These are phyloP conservation scores for Nebria brevicollis DNA, from an alignment of 2,888 invertebrate genomes.

Conservation along the genomic window DNA sequence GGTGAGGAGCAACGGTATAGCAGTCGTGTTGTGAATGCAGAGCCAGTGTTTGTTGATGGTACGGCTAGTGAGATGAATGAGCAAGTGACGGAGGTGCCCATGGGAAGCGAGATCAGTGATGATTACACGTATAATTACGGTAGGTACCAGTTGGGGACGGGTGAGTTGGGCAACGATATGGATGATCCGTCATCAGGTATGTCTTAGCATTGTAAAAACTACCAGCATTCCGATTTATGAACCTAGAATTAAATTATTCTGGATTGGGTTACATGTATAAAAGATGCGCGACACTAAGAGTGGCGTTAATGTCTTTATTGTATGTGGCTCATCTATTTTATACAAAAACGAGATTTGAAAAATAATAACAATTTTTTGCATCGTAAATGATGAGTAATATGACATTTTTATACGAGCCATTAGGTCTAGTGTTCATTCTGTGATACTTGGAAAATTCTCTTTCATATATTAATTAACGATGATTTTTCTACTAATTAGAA, in stretches of 20 bases:
- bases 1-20: constrained; percentile 61
- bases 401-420: constrained; percentile 63
- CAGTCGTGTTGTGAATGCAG: constrained; percentile 62
- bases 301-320: not conserved
- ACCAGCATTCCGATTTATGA: constrained; percentile 38
- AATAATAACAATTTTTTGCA: constrained; percentile 41
- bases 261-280: too few species aligned
- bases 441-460: constrained; percentile 64
- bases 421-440: constrained; percentile 65
- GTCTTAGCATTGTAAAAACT: constrained; percentile 60
- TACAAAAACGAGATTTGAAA: constrained; percentile 32
- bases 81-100: not conserved
- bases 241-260: constrained; percentile 6
- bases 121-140: constrained; percentile 21
- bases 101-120: not conserved
- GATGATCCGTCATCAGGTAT: constrained; percentile 64
- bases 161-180: constrained; percentile 56
- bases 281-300: not conserved
- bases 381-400: constrained; percentile 25
- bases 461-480: constrained; percentile 51
- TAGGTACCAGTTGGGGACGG: constrained; percentile 43
- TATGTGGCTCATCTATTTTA: constrained; percentile 41
- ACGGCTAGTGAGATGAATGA: constrained; percentile 56
- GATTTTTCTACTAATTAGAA: constrained; percentile 31
- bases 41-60: constrained; percentile 62